Evolutionary conservation across 2,113 vertebrate genomes (phyloP), one percentile per base, ranked within the genome.

Genomic region (Malurus melanocephalus): DNA sequence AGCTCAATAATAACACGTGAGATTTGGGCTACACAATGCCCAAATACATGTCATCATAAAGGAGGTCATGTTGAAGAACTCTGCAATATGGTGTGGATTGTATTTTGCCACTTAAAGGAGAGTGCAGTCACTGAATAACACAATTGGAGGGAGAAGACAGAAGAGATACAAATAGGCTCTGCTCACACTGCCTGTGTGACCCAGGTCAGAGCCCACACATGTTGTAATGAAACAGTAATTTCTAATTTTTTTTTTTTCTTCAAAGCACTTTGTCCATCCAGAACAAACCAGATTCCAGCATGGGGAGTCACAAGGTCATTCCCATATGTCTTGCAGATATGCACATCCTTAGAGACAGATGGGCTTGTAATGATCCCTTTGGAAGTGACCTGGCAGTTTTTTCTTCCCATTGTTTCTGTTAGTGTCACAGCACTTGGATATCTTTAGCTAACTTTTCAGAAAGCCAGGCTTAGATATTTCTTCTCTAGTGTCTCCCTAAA

Each of bases 191-290:
- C 19, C 52, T 80, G 23, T 2, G 1, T 89, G 90, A 93, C 86
- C 87, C 56, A 52, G 79, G 83, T 89, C 85, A 93, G 64, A 86
- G 90, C 51, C 80, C 91, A 87, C 79, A 89, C 93, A 92, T 51
- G 7, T 5, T 45, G 48, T n/a, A 74, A 69, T n/a, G 61, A 94
- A 92, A 73, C 21, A 56, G 28, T 48, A n/a, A 87, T 73, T 93
- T 65, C 33, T 67, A 3, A 3, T 8, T 26, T 57, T 78, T 82
- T 75, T 75, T 85, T 80, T 69, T 38, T 4, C 51, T 84, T 94
- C 59, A 88, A 79, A 93, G 78, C 4, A 9, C 43, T 93, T 95
- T 87, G 56, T 90, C 59, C 48, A 42, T 43, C n/a, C 74, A 62
- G 80, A 51, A 46, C 65, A 91, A 81, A 61, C 28, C 59, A 91